Base-by-base conservation (phyloP, 2,797 vertebrate species). In the Peromyscus eremicus region DNA sequence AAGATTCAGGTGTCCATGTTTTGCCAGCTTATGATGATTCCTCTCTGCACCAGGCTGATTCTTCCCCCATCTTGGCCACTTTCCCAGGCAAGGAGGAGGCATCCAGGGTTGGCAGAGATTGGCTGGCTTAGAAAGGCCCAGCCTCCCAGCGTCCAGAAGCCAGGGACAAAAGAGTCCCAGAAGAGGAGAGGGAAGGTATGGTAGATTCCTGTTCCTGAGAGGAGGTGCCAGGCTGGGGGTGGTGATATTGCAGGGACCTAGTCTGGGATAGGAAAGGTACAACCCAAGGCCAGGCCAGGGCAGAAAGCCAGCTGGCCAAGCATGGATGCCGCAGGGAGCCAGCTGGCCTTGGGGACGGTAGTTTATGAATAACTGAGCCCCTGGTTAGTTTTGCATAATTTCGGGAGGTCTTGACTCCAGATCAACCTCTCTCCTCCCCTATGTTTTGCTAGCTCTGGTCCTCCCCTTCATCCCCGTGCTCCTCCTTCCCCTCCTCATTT, bases 351-450 rank as follows among this genome's bases (percentile, higher is more conserved):
- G 17, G 27, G n/a, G 43, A 12, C 40, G 12, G 52, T 89, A 57
- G 86, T 75, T 89, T 89, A 70, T 88, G 86, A 75, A 75, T 75
- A 88, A 88, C 70, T 73, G 37, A 88, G 57, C 10, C 86, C 25
- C 23, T 60, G 52, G 25, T 43, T 73, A 60, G 3, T 90, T 95
- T 62, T n/a, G 32, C 29, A 62, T 75, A 70, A 92, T 25, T 29
- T 83, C 86, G 83, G 55, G 52, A 29, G 70, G 32, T 57, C 2
- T 68, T 32, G 6, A 17, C 6, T 40, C 19, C n/a, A 19, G 21
- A 43, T 68, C 49, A 27, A 7, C 52, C 52, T 81, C 34, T 40
- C 17, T 8, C 16, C 1, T 17, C 0, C n/a, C 40, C 27, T 19
- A 0, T 5, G 49, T 75, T 89, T 60, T 75, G 49, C 86, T 89